These are phyloP conservation scores for Heliconius eleuchia DNA, from an alignment of 1,140 invertebrate species.

Conservation along the genomic window DNA sequence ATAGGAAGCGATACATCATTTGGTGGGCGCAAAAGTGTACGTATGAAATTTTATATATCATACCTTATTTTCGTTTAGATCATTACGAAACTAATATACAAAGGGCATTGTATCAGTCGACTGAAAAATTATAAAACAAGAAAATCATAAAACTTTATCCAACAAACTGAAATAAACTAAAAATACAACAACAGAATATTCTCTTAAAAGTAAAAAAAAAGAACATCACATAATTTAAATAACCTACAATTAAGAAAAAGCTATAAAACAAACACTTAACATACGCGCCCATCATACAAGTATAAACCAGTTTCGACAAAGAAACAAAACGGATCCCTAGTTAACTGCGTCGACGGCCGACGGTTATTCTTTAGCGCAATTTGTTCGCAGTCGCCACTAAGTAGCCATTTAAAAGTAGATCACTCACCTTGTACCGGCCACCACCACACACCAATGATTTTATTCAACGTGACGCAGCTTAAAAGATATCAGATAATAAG, in stretches of 20 bases:
- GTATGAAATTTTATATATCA: neutral
- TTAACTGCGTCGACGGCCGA: conserved; percentile 34
- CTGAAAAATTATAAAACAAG: too few relatives aligned
- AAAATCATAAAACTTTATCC: too few relatives aligned
- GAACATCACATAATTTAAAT: neutral
- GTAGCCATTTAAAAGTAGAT: conserved; percentile 67
- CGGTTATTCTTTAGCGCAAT: conserved; percentile 50
- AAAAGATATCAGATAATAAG: conserved; percentile 68
- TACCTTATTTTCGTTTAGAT: neutral
- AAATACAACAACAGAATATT: too few relatives aligned
- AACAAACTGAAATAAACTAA: too few relatives aligned
- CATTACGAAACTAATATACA: neutral
- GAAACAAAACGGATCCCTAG: conserved; percentile 34
- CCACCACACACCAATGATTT: conserved; percentile 57
- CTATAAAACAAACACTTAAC: neutral
- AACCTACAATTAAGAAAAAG: neutral
- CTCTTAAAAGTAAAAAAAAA: neutral
- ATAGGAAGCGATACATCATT: conserved; percentile 47
- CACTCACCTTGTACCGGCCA: conserved; percentile 52
- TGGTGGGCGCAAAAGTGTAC: conserved; percentile 48
- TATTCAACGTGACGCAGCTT: conserved; percentile 69
- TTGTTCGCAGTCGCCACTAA: conserved; percentile 64
- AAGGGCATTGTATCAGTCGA: too few relatives aligned
- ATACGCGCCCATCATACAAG: neutral
- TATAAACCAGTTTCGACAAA: conserved; percentile 24